phyloP scores from a whole-genome alignment of 2,888 invertebrate species.

The Chydorus sphaericus region DNA sequence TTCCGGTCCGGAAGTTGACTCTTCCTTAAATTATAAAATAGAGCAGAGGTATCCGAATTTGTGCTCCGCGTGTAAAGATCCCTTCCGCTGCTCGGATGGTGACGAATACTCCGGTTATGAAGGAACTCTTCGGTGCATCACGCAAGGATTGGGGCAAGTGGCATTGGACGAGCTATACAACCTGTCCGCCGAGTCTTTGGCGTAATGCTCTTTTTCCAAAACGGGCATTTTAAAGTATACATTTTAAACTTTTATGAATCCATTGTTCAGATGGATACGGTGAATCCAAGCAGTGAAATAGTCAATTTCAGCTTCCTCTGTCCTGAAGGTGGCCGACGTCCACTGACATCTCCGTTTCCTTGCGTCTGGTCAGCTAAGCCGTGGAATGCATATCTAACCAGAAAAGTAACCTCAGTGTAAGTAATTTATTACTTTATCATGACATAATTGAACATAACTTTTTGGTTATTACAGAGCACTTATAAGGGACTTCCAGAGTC shows the following conservation, averaged over 20 bases:
- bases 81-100: slow-evolving; percentile 58
- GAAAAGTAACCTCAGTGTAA: slow-evolving; percentile 9
- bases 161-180: slow-evolving; percentile 75
- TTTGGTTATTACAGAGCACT: slow-evolving; percentile 1
- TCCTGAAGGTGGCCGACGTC: slow-evolving; percentile 55
- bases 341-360: slow-evolving; percentile 42
- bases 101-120: slow-evolving; percentile 75
- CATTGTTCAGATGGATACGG: slow-evolving; percentile 11
- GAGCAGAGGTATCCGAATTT: slow-evolving; percentile 60
- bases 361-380: slow-evolving; percentile 75
- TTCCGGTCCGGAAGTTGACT: background rate
- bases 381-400: slow-evolving; percentile 40
- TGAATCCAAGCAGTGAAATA: slow-evolving; percentile 10
- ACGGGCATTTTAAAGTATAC: background rate
- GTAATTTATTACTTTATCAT: background rate
- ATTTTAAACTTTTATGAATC: slow-evolving; percentile 10
- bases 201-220: slow-evolving; percentile 31
- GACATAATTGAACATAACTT: background rate
- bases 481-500: slow-evolving; percentile 21
- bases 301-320: slow-evolving; percentile 43
- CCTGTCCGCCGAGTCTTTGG: slow-evolving; percentile 64
- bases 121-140: slow-evolving; percentile 67
- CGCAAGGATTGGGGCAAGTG: slow-evolving; percentile 64
- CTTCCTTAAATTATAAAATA: too few species aligned
- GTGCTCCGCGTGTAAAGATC: slow-evolving; percentile 61